Conservation (phyloP, 2,797 vertebrate species). For the Melanotaenia maccullochi region DNA sequence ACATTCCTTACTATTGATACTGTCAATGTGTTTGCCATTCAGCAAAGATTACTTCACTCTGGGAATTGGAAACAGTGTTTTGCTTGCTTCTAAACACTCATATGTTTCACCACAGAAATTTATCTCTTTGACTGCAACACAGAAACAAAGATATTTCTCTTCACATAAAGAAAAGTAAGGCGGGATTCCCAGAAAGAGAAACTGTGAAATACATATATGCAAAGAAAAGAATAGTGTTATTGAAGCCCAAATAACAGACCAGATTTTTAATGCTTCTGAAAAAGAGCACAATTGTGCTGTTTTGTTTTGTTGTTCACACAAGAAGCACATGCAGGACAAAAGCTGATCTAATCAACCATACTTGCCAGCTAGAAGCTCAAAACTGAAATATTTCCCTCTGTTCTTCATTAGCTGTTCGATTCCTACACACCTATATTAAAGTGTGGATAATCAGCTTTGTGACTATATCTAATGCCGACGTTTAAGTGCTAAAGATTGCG, state of each 20-base stretch:
- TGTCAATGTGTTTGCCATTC: conserved; percentile 61
- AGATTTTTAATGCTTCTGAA: background rate
- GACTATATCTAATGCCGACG: background rate
- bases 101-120: conserved; percentile 32
- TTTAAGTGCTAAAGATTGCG: background rate
- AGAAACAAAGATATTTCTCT: conserved; percentile 9
- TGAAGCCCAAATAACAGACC: background rate
- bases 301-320: conserved; percentile 8
- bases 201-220: background rate
- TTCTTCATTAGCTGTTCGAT: conserved; percentile 5
- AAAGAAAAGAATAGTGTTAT: conserved; percentile 1
- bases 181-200: conserved; percentile 10
- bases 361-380: background rate
- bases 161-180: conserved; percentile 11
- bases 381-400: conserved; percentile 7
- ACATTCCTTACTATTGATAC: conserved; percentile 52
- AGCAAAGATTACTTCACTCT: conserved; percentile 37
- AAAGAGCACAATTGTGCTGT: background rate
- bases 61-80: conserved; percentile 31
- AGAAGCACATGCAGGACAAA: background rate
- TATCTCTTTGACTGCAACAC: background rate
- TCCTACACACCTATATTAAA: background rate
- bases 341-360: conserved; percentile 23
- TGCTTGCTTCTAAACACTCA: conserved; percentile 27
- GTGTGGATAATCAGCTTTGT: background rate